These are phyloP conservation scores for Odontophorus gujanensis DNA, from an alignment of 2,113 vertebrate species.

Conservation along the genomic window DNA sequence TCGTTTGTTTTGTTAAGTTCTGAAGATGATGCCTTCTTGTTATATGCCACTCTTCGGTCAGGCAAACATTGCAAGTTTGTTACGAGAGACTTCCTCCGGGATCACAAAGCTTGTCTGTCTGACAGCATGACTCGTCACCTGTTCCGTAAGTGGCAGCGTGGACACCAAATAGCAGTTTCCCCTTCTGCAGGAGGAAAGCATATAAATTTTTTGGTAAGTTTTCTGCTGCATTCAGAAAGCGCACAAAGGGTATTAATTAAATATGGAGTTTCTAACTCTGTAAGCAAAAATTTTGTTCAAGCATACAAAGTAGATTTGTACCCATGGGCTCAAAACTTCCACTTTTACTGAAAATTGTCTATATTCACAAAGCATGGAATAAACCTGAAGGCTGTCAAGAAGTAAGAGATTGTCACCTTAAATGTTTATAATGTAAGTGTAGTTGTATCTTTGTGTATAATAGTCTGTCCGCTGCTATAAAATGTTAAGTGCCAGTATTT, in stretches of 20 bases:
- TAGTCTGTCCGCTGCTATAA: not conserved
- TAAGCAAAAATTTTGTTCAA: not conserved
- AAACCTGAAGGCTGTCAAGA: not conserved
- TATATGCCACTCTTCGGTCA: constrained; percentile 91
- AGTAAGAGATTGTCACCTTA: not conserved
- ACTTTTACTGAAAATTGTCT: not conserved
- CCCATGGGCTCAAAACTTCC: not conserved
- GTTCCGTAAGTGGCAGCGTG: constrained; percentile 98
- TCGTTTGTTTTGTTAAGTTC: constrained; percentile 80
- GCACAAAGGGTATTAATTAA: not conserved
- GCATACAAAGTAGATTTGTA: not conserved
- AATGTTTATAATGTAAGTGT: not conserved
- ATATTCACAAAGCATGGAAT: not conserved
- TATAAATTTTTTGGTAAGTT: constrained; percentile 86
- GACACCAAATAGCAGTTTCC: constrained; percentile 86
- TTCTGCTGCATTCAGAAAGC: not conserved
- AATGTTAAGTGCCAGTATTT: not conserved
- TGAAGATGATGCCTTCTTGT: constrained; percentile 92
- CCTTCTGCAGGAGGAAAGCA: constrained; percentile 31
- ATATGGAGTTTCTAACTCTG: not conserved
- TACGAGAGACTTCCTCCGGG: constrained; percentile 92
- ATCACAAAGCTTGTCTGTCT: constrained; percentile 93
- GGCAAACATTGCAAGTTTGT: constrained; percentile 92
- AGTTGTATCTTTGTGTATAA: not conserved
- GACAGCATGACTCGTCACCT: constrained; percentile 79